A percentile compares a stretch with the other conserved stretches of the same genome.
Evolutionary conservation across 2,113 vertebrate genomes (phyloP).

Genomic region (Myiozetetes cayanensis): DNA sequence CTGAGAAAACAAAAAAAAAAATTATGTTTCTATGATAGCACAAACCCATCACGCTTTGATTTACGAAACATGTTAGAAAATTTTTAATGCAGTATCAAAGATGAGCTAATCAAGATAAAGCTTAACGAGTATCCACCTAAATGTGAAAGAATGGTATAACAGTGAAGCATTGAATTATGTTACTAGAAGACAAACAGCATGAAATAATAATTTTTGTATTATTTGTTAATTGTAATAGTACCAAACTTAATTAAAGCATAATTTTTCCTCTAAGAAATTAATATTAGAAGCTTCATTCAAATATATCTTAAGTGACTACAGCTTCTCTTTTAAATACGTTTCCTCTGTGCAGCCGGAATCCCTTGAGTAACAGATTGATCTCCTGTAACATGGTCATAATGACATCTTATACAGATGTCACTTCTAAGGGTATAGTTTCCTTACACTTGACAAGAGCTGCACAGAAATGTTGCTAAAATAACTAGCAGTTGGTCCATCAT

Average conservation of each 20-base stretch:
- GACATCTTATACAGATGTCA: not conserved
- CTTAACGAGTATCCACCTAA: slow-evolving; percentile 61
- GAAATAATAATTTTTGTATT: not conserved
- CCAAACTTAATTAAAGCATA: not conserved
- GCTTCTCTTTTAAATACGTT: not conserved
- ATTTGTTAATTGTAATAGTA: not conserved
- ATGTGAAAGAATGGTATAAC: not conserved
- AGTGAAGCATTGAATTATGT: not conserved
- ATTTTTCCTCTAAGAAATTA: not conserved
- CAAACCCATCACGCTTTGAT: slow-evolving; percentile 42
- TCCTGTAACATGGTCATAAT: not conserved
- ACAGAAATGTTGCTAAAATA: not conserved
- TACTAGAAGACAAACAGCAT: not conserved
- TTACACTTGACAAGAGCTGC: not conserved
- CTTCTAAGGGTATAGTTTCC: not conserved
- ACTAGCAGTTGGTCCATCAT: not conserved
- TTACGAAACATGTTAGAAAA: slow-evolving; percentile 5
- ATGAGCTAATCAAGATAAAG: slow-evolving; percentile 44
- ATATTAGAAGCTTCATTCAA: not conserved
- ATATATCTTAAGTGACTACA: not conserved
- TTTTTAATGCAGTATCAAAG: slow-evolving; percentile 56
- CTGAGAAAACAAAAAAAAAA: slow-evolving; percentile 16
- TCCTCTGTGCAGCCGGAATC: not conserved
- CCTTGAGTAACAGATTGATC: not conserved
- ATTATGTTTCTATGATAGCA: not conserved